phyloP scores from a whole-genome alignment of 2,113 vertebrate species.

The Aythya baeri region DNA sequence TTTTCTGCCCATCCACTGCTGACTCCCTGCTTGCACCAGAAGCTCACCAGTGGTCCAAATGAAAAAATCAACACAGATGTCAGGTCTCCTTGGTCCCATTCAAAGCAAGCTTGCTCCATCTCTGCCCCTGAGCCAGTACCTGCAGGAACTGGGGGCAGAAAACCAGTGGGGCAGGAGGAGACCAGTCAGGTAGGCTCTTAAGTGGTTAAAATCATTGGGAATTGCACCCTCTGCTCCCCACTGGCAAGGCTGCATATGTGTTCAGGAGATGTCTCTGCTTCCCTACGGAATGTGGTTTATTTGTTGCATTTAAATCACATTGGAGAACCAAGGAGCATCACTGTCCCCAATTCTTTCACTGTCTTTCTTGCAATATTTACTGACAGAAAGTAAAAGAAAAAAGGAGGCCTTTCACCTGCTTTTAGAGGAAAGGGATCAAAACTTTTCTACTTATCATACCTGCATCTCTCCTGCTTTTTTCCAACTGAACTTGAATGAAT shows the following conservation, averaged over 20 bases:
- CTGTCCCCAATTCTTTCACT: not conserved
- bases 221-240: not conserved
- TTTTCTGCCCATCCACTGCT: not conserved
- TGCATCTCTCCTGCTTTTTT: not conserved
- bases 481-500: not conserved
- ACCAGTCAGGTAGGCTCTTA: not conserved
- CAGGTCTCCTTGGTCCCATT: not conserved
- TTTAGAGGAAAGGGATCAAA: constrained; percentile 6
- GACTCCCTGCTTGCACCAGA: not conserved
- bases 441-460: not conserved
- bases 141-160: not conserved
- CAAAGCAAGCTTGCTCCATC: not conserved
- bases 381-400: not conserved
- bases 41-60: no score
- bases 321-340: not conserved
- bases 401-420: not conserved
- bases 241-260: not conserved
- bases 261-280: not conserved
- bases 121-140: not conserved
- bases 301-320: not conserved
- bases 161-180: not conserved
- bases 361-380: not conserved
- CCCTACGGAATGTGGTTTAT: not conserved
- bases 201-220: not conserved
- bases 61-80: not conserved